Evolutionary conservation across 2,797 vertebrate genomes (phyloP), one percentile per base, ranked within the genome.

Genomic region (Fistularia tabacaria): DNA sequence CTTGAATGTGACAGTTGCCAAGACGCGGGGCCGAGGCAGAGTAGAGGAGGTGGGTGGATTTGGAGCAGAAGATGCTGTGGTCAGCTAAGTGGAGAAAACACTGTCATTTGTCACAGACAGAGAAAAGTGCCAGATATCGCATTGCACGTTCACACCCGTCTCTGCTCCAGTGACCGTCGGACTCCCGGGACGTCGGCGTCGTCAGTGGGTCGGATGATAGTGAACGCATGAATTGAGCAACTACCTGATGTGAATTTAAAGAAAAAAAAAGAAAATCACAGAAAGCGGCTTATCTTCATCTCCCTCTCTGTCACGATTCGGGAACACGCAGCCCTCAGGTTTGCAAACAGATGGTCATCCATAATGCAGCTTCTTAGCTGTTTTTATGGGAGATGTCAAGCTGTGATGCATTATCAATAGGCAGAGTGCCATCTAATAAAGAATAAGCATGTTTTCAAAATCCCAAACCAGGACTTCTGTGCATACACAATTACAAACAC

Each of bases 1-100:
- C 93, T 96, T 97, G 95, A 95, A 94, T 93, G 94, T 97, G 94
- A 96, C 95, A 95, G 94, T 94, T 96, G 95, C 95, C 93, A 95
- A 96, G 93, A 95, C 91, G 90, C 92, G 93, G 92, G 92, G 93
- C 93, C 89, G 88, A 92, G 91, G 92, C 90, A 85, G 90, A 89
- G 90, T 85, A 64, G 66, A 73, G 73, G 69, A 76, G 82, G 84
- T 71, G 82, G 85, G 82, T 64, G 80, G 81, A 62, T 80, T 81
- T 84, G 82, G 90, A 83, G 93, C 90, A 89, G 92, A 96, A 98
- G 94, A 94, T 97, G 95, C 95, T 95, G 94, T 93, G 94, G 94
- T 97, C 95, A 98, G 95, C 95, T 95, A 96, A 95, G 94, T 95
- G 91, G 91, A 93, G 86, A 87, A 88, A 88, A 89, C 82, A 80